Evolutionary conservation across 2,888 invertebrate genomes (phyloP), one percentile per base, ranked within the genome.

Genomic region (Sycophila texana): DNA sequence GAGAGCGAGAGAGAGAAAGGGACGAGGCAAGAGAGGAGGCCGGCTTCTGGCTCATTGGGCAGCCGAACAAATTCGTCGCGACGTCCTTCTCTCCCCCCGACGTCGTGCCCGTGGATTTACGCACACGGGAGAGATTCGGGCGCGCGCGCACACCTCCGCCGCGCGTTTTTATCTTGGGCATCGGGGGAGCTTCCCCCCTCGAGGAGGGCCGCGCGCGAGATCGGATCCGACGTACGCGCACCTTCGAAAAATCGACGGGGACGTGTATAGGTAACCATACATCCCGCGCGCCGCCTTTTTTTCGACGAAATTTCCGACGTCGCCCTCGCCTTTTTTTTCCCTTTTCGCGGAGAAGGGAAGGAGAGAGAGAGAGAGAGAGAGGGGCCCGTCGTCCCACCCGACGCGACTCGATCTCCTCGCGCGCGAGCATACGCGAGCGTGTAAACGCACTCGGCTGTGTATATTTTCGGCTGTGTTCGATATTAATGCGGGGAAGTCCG

Each of bases 41-140:
- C 85, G 87, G 83, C 84, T 89, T 89, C 88, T 88, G 88, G 88
- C 89, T 90, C 89, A 90, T 90, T 88, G 90, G 85, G 83, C 87
- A 88, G 82, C 81, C 79, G 84, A 85, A 89, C 88, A 89, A 88
- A 89, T 90, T 87, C 88, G 87, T 89, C 87, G 88, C 86, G 90
- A 90, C 90, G 87, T 87, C 79, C 74, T 82, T 73, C 39, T 39
- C 39, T 39, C 68, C 79, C 79, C 68, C 82, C 84, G 84, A 83
- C 84, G 84, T 83, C 84, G 82, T 84, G 83, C 82, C 82, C 82
- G 82, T 84, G 83, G 84, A 83, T 84, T 84, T 39, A 39, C 39
- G 39, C 39, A 39, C n/a, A 61, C 61, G 30, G 61, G 79, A 83
- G 83, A 83, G 81, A 39, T 83, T 83, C 79, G 81, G 68, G 39